phyloP scores from a whole-genome alignment of 2,113 vertebrate species.

The Microcebus tavaratra region DNA sequence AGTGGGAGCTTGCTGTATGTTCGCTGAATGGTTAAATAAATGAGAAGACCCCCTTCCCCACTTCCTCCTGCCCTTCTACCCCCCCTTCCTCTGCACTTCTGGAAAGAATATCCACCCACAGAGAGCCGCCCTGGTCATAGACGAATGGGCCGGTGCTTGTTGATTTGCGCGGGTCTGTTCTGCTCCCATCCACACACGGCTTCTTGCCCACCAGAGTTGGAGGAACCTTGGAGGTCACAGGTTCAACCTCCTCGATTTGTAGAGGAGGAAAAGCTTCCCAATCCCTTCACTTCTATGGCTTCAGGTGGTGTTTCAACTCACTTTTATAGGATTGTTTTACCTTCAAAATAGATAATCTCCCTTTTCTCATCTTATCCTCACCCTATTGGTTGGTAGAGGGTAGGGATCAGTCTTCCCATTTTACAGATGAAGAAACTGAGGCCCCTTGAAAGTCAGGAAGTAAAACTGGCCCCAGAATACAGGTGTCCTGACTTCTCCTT shows the following conservation, averaged over 20 bases:
- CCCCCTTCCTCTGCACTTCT: background rate
- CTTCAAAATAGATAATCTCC: background rate
- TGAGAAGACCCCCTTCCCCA: background rate
- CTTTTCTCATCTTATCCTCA: background rate
- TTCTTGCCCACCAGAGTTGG: no score
- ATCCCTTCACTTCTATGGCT: background rate
- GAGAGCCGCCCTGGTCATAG: background rate
- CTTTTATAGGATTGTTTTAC: background rate
- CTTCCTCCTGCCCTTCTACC: background rate
- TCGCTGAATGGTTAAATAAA: background rate
- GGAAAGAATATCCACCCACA: background rate
- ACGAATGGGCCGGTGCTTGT: background rate
- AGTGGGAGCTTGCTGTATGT: background rate
- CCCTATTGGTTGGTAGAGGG: background rate
- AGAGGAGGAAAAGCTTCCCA: background rate
- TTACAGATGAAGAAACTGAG: background rate
- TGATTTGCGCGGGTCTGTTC: background rate
- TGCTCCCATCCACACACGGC: accelerated
- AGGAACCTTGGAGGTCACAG: background rate
- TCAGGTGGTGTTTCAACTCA: background rate
- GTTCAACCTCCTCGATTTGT: accelerated
- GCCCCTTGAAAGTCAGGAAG: background rate
- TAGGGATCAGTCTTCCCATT: background rate
- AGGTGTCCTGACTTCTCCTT: background rate
- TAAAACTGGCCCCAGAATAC: background rate